Evolutionary conservation across 2,797 vertebrate genomes (phyloP), one percentile per base, ranked within the genome.

Genomic region (Gephyroberyx darwinii): DNA sequence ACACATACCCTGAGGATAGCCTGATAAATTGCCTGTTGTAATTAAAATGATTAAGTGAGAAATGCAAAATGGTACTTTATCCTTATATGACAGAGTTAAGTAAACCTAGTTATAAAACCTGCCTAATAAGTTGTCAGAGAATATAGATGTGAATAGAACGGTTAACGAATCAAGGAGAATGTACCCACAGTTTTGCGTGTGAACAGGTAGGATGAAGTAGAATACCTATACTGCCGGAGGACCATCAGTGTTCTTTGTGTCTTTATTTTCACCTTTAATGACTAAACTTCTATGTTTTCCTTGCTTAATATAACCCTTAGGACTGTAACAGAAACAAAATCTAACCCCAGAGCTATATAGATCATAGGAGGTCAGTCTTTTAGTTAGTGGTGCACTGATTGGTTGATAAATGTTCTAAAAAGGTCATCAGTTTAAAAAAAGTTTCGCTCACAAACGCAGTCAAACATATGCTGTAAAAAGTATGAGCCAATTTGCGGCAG

Each of bases 21-120:
- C 88, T 91, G 89, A 93, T 88, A 86, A 90, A 92, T 90, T 88
- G 90, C 90, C 88, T 81, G 77, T 77, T 88, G 91, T 92, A 92
- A 93, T 92, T 92, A 91, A 89, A 90, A 90, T 91, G 90, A 93
- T 92, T 92, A 91, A 92, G 86, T 90, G 89, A 89, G 91, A 90
- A 86, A 84, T 90, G 88, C 83, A 89, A 91, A 92, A 93, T 91
- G 85, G 89, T 91, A 90, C 92, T 92, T 89, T 84, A 85, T 90
- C 89, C 75, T 81, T 77, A 84, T 83, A 77, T 88, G 90, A 90
- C 87, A 90, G 89, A 89, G 88, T 91, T 91, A 91, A 90, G 88
- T 86, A 90, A 91, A 92, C 86, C 87, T 89, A 87, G 82, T 88
- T 89, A 86, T 90, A 89, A 91, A 92, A 91, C 75, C 77, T 70